Base-by-base conservation (phyloP, 2,797 vertebrate species). In the Fistularia tabacaria region DNA sequence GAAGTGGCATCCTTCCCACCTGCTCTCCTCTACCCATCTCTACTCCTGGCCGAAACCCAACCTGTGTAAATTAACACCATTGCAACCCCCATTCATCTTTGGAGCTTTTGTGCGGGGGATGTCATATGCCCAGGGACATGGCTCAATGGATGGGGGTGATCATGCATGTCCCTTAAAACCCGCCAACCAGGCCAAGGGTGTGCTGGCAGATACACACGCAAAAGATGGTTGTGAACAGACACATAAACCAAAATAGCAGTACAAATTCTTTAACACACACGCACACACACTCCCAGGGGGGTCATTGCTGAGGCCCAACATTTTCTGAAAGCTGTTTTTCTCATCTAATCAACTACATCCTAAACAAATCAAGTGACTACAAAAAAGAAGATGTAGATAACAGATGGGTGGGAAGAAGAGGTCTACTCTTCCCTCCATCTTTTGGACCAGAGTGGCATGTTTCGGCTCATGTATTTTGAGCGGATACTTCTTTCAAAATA, bases 1-100 rank as follows among this genome's bases (percentile, higher is more conserved):
- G 83, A 86, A 84, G 79, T 62, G 46, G 59, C 77, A 75, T 73
- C 67, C 64, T 38, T 60, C 68, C 54, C 51, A 40, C 55, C 38
- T 51, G 46, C 59, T 59, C 69, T 45, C 49, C 25, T 58, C 59
- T 11, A 64, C 55, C 66, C 63, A 64, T 63, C 61, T 55, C 41
- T 73, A 68, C 71, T 74, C 51, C 13, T 9, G 57, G 77, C 71
- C 69, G 85, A 69, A 89, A 87, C 74, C 59, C 53, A 76, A 84
- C 67, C 83, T 57, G 64, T 65, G 79, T 84, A 85, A 87, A 69
- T 79, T 25, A 81, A 90, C 79, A 88, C 87, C 68, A 44, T 13
- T 51, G 1, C 54, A 9, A 8, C 64, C 56, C 50, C 43, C 46
- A 44, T 38, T 64, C 10, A 5, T 72, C 69, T 78, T 68, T 73